Base-by-base conservation (phyloP, 2,888 invertebrate genomes). In the Mystacides longicornis region DNA sequence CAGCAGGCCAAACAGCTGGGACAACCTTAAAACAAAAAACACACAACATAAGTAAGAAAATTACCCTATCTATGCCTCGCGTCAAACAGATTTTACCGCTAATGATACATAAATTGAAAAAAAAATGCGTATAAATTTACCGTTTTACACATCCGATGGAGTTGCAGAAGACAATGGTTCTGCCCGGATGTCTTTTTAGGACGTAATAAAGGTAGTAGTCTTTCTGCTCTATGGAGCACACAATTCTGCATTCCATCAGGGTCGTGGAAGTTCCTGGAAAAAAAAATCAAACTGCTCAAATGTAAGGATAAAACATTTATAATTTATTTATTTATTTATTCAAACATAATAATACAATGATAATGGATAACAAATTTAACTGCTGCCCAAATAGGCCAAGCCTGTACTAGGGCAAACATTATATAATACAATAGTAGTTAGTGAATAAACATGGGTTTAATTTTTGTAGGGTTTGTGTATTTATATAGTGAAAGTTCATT, bases 181-280 rank as follows among this genome's bases (percentile, higher is more conserved):
- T 77, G 0, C 96, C 97, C 0, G 87, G 86, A 72, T 97, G 90
- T 45, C 83, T 80, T 64, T 86, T 82, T 52, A 87, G 70, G 65
- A 99, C 90, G 68, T 97, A 98, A 69, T 92, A 96, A 1, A 99
- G 74, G 67, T 94, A 92, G 51, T 86, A 84, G 70, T 99, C 98
- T 72, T 98, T 93, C 56, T 92, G 86, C 46, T 88, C 85, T 27
- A 86, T 72, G 0, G 83, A 75, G 64, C 91, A 92, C 0, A 83
- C 77, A 57, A 97, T 87, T 49, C 88, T 81, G 59, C 90, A 86
- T 71, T 97, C 97, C 0, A 88, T 89, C 46, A 98, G 73, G 0
- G 82, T 85, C 57, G 84, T 85, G 0, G 94, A 89, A 3, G 91
- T 92, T 56, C 90, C 92, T 85, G 64, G 1, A 62, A 49, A 37